Evolutionary conservation across 1,140 invertebrate species (phyloP).

Genomic region (Cyclargus thomasi): DNA sequence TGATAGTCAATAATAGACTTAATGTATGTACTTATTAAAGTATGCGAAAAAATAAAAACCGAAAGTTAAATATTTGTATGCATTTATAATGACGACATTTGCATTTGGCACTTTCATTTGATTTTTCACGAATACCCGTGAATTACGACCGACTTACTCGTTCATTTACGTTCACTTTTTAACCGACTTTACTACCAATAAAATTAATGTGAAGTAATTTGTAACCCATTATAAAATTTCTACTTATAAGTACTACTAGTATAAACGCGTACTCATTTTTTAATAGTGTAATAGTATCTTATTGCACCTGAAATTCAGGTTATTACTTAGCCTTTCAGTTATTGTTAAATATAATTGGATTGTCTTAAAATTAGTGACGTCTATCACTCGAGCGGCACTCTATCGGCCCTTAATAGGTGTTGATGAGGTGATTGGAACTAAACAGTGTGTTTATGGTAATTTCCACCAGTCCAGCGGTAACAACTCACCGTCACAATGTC

Average conservation of each 20-base stretch:
- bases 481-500: constrained; percentile 42
- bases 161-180: background rate
- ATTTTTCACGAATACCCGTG: background rate
- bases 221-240: too few relatives aligned
- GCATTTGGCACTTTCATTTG: background rate
- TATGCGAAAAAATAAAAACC: background rate
- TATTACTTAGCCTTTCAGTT: too few relatives aligned
- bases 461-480: constrained; percentile 11
- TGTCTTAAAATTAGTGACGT: background rate
- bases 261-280: too few relatives aligned
- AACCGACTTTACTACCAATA: too few relatives aligned
- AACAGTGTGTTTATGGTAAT: constrained; percentile 14
- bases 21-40: too few relatives aligned
- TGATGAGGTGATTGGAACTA: background rate
- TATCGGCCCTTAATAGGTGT: background rate
- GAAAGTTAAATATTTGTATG: background rate
- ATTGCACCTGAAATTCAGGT: too few relatives aligned
- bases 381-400: background rate
- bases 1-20: too few relatives aligned
- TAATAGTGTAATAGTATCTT: too few relatives aligned
- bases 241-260: too few relatives aligned
- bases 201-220: too few relatives aligned
- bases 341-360: too few relatives aligned
- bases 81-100: background rate
- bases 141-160: background rate